Evolutionary conservation across 2,113 vertebrate species (phyloP).

Genomic region (Neomonachus schauinslandi): DNA sequence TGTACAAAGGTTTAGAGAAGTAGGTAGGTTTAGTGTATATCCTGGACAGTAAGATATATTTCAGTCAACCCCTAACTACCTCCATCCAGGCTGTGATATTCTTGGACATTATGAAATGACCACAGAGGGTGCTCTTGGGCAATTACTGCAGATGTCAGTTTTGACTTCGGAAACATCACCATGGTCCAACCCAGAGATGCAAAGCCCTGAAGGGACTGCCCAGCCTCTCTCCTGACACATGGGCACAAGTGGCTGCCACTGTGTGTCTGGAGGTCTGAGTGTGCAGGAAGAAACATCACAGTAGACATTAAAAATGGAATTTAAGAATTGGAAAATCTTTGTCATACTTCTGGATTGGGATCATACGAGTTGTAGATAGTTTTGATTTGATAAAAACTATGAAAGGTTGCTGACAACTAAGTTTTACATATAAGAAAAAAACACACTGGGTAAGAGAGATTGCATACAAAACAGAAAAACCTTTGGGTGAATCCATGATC

Average conservation of each 20-base stretch:
- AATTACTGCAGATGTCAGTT: background rate
- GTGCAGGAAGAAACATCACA: background rate
- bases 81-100: background rate
- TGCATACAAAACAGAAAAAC: background rate
- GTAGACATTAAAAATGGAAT: background rate
- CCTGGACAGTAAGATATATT: background rate
- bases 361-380: background rate
- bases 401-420: background rate
- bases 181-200: background rate
- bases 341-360: background rate
- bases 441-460: background rate
- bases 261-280: background rate
- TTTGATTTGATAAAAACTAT: background rate
- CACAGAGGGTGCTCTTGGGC: background rate
- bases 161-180: background rate
- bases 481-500: background rate
- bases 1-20: background rate
- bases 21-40: background rate
- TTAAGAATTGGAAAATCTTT: constrained; percentile 1
- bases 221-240: background rate
- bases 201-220: background rate
- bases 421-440: background rate
- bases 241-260: background rate
- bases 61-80: background rate
- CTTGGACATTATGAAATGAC: background rate